Evolutionary conservation across 2,113 vertebrate species (phyloP).

Genomic region (Mesocricetus auratus): DNA sequence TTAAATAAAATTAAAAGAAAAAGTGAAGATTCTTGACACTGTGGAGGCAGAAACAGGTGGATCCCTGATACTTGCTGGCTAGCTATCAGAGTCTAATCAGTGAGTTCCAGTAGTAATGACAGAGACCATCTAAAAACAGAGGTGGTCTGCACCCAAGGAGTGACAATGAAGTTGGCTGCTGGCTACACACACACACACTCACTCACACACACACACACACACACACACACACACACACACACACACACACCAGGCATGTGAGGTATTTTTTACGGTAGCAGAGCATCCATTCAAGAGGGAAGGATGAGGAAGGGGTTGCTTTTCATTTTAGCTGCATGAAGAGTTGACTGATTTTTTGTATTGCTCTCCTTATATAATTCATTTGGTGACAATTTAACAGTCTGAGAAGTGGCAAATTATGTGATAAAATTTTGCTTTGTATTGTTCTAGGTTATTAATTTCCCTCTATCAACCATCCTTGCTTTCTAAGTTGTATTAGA

Average conservation of each 20-base stretch:
- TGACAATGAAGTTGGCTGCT: neutral
- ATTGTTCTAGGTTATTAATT: neutral
- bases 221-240: neutral
- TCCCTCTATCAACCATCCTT: neutral
- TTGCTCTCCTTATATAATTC: neutral
- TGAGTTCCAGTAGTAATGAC: neutral
- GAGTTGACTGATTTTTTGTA: neutral
- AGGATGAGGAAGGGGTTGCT: neutral
- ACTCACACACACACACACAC: neutral
- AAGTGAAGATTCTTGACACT: neutral
- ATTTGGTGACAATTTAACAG: neutral
- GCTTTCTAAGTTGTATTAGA: neutral
- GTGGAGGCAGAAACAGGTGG: neutral
- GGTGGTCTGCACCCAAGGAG: neutral
- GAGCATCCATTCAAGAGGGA: neutral
- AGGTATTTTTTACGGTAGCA: neutral
- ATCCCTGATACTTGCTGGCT: neutral
- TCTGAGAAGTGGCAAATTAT: conserved; percentile 20
- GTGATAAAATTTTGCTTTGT: neutral
- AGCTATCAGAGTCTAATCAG: no score
- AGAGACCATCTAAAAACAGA: neutral
- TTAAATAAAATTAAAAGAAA: neutral
- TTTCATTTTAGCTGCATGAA: neutral
- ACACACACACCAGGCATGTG: no score
- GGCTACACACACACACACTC: neutral